phyloP scores from a whole-genome alignment of 2,888 invertebrate genomes.

The Unio pictorum region DNA sequence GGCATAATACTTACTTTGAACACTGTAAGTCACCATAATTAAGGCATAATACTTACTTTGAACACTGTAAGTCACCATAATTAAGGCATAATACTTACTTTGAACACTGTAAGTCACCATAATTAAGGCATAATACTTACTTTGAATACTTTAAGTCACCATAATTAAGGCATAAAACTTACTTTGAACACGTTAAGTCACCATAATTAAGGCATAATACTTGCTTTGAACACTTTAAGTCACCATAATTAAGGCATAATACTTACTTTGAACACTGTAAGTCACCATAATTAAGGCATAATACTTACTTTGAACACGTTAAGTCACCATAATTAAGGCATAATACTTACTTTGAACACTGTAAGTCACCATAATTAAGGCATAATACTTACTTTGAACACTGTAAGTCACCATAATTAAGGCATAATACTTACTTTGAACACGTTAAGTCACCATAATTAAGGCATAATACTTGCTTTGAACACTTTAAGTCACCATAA shows the following conservation, averaged over 20 bases:
- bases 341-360: conserved; percentile 33
- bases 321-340: background rate
- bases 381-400: conserved; percentile 33
- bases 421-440: conserved; percentile 33
- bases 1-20: conserved; percentile 33
- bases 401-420: too few relatives aligned
- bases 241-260: conserved; percentile 9
- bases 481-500: background rate
- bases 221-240: conserved; percentile 13
- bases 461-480: conserved; percentile 30
- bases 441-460: too few relatives aligned
- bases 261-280: conserved; percentile 23
- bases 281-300: background rate
- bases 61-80: background rate
- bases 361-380: too few relatives aligned
- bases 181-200: conserved; percentile 10
- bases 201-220: conserved; percentile 20
- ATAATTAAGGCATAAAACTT: conserved; percentile 21
- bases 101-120: conserved; percentile 1
- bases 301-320: conserved; percentile 29
- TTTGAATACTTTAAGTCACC: conserved; percentile 8
- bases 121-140: conserved; percentile 22
- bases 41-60: conserved; percentile 30
- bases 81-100: conserved; percentile 27
- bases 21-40: too few relatives aligned